Conservation (phyloP, 2,797 vertebrate species). For the Eptatretus atami region DNA sequence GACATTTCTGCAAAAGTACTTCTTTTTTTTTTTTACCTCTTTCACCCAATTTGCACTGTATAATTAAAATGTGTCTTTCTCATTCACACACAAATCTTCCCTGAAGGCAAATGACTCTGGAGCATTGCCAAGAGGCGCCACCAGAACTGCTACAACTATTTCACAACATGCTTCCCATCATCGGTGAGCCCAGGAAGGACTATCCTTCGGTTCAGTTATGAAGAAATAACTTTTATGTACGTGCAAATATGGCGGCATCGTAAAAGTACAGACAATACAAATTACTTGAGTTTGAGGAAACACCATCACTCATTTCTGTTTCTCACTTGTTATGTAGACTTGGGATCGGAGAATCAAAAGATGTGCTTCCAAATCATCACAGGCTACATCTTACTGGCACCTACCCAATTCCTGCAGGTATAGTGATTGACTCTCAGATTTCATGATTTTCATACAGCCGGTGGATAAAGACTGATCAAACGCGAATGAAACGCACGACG, state of each 20-base stretch:
- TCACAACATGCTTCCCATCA: slow-evolving; percentile 74
- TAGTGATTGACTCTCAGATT: slow-evolving; percentile 7
- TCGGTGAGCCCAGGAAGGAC: slow-evolving; percentile 27
- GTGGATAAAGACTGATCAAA: slow-evolving; percentile 3
- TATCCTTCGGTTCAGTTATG: background rate
- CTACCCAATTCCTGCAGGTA: slow-evolving; percentile 76
- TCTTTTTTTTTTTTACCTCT: too few species aligned
- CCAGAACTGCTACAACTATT: slow-evolving; percentile 69
- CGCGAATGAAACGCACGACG: background rate
- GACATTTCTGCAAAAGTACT: too few species aligned
- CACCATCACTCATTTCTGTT: too few species aligned
- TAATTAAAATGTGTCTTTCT: too few species aligned
- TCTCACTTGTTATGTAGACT: slow-evolving; percentile 17
- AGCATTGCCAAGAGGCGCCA: slow-evolving; percentile 54
- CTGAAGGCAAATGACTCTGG: slow-evolving; percentile 64
- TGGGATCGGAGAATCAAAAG: slow-evolving; percentile 65
- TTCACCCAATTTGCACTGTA: too few species aligned
- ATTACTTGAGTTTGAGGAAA: too few species aligned
- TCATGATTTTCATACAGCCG: background rate
- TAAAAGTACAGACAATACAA: too few species aligned
- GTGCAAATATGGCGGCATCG: too few species aligned
- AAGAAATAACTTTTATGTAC: background rate
- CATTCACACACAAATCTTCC: too few species aligned
- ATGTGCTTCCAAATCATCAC: slow-evolving; percentile 88
- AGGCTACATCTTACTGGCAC: slow-evolving; percentile 58